These are phyloP conservation scores for Xerus rutilus DNA, from an alignment of 2,797 vertebrate species.

Conservation along the genomic window DNA sequence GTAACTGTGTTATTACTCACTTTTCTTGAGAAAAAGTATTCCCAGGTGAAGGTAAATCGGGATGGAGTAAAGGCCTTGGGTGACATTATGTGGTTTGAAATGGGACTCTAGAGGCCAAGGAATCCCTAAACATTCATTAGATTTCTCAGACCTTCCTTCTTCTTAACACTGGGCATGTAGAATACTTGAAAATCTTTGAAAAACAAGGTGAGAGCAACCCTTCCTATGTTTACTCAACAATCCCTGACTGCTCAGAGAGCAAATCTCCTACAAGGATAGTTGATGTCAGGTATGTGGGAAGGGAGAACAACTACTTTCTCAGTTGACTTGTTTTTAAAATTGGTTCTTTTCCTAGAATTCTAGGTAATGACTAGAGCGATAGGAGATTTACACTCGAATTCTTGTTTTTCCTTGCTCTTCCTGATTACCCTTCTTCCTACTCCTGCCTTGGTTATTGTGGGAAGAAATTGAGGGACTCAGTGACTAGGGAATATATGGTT, in stretches of 20 bases:
- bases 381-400: not conserved
- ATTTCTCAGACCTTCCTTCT: slow-evolving; percentile 51
- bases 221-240: not conserved
- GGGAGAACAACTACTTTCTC: not conserved
- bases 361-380: not conserved
- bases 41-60: slow-evolving; percentile 3
- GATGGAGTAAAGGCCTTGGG: not conserved
- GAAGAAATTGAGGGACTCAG: not conserved
- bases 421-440: not conserved
- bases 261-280: not conserved
- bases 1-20: slow-evolving; percentile 9
- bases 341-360: not conserved
- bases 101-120: not conserved
- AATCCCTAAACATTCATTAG: not conserved
- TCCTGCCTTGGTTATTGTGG: not conserved
- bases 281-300: not conserved
- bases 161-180: not conserved
- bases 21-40: not conserved
- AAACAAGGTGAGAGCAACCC: not conserved
- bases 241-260: not conserved
- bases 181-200: not conserved
- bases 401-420: not conserved
- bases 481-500: not conserved
- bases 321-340: not conserved
- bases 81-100: not conserved